Percentiles rank a stretch among this genome's conserved stretches.
Conservation (phyloP, 2,113 vertebrate species). For the Smithornis capensis region DNA sequence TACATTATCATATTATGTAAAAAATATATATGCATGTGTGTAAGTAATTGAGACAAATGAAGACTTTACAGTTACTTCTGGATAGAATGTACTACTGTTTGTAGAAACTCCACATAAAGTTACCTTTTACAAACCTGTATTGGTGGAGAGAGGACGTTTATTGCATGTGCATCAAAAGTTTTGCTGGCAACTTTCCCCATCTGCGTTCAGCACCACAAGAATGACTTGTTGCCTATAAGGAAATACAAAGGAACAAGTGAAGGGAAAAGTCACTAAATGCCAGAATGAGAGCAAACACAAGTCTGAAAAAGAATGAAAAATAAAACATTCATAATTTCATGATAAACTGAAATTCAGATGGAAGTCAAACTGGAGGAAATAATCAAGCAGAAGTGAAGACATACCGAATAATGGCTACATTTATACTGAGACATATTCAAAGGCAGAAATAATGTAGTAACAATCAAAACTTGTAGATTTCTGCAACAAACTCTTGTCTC, state of each 20-base stretch:
- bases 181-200: background rate
- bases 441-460: slow-evolving; percentile 13
- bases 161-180: background rate
- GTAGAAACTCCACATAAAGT: background rate
- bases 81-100: background rate
- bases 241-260: background rate
- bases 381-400: background rate
- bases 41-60: background rate
- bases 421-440: background rate
- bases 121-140: background rate
- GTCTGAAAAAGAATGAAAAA: background rate
- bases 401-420: background rate
- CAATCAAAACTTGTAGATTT: background rate
- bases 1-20: background rate
- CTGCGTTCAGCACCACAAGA: background rate
- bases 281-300: background rate
- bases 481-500: background rate
- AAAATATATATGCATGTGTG: background rate
- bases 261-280: background rate
- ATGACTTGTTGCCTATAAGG: background rate
- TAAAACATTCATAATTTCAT: background rate
- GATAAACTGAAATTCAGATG: background rate
- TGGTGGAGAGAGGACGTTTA: background rate
- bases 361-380: background rate
- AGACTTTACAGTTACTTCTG: background rate